phyloP scores from a whole-genome alignment of 2,888 invertebrate species.

The Dolomedes plantarius region DNA sequence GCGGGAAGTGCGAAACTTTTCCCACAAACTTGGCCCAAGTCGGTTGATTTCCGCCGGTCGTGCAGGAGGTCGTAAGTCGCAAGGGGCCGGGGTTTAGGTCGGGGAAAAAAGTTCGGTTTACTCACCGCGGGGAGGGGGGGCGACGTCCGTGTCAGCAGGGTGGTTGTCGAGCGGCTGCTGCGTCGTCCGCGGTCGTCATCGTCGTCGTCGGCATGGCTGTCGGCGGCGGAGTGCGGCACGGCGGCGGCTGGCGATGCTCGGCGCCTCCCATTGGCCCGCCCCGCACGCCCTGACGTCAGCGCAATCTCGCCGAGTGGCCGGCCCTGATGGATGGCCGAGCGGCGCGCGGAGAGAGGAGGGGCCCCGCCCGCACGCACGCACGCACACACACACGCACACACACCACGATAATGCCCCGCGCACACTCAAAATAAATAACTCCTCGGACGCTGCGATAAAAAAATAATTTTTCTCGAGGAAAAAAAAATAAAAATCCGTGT shows the following conservation, averaged over 20 bases:
- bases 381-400: neutral
- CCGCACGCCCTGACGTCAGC: constrained; percentile 12
- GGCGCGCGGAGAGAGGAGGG: constrained; percentile 8
- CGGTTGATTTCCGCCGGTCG: too few relatives aligned
- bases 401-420: neutral
- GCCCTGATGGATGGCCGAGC: constrained; percentile 13
- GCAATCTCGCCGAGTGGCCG: constrained; percentile 14
- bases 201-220: constrained; percentile 13
- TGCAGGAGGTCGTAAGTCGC: too few relatives aligned
- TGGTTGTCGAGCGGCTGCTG: neutral
- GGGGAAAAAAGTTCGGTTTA: neutral
- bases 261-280: constrained; percentile 11
- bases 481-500: neutral
- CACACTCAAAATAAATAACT: constrained; percentile 2
- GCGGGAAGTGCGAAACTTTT: too few relatives aligned
- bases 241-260: neutral
- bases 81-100: too few relatives aligned
- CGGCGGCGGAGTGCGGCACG: neutral
- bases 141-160: neutral
- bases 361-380: neutral
- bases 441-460: neutral
- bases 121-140: constrained; percentile 1
- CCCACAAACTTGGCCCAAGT: too few relatives aligned
- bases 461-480: neutral
- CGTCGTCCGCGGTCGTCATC: neutral